phyloP scores from a whole-genome alignment of 2,888 invertebrate genomes.

The Amphimallon solstitiale region DNA sequence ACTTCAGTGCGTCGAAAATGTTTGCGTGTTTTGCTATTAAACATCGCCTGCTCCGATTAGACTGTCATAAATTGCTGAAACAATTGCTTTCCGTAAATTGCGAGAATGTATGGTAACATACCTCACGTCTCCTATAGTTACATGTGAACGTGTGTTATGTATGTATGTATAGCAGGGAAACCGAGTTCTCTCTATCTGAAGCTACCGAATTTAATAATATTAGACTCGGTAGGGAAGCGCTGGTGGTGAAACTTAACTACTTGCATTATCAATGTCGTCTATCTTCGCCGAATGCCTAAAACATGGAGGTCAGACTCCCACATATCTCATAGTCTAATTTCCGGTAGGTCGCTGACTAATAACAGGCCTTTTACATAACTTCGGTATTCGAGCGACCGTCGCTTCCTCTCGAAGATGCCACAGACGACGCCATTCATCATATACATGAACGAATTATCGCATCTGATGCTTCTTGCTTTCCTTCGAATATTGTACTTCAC shows the following conservation, averaged over 20 bases:
- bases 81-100: slow-evolving; percentile 14
- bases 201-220: slow-evolving; percentile 27
- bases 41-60: no score
- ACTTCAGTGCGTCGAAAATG: no score
- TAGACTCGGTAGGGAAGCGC: slow-evolving; percentile 29
- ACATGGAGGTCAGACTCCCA: slow-evolving; percentile 50
- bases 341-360: slow-evolving; percentile 55
- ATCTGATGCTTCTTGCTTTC: not conserved
- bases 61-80: not conserved
- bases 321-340: slow-evolving; percentile 56
- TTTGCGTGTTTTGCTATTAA: no score
- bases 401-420: slow-evolving; percentile 29
- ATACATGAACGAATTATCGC: slow-evolving; percentile 45
- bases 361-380: slow-evolving; percentile 53
- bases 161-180: no score
- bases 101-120: not conserved
- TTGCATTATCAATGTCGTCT: slow-evolving; percentile 50
- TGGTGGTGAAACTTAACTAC: slow-evolving; percentile 47
- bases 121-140: no score
- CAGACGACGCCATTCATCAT: slow-evolving; percentile 44
- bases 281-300: slow-evolving; percentile 47
- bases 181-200: slow-evolving; percentile 1
- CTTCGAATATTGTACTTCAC: not conserved
- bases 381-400: slow-evolving; percentile 34
- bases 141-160: no score